Evolutionary conservation across 2,113 vertebrate genomes (phyloP).

Genomic region (Spea multiplicata): DNA sequence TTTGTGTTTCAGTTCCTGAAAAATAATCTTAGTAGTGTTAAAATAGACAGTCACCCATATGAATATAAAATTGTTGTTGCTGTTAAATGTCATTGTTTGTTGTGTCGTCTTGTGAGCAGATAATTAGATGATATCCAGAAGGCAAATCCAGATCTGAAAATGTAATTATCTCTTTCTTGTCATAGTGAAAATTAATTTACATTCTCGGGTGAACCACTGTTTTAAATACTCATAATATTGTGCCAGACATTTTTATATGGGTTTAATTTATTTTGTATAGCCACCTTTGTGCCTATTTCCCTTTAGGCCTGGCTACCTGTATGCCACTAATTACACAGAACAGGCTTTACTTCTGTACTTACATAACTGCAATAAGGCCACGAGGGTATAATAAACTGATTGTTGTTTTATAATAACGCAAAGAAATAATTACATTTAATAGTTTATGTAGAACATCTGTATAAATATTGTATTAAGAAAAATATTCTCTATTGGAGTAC

Average conservation of each 20-base stretch:
- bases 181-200: not conserved
- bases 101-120: not conserved
- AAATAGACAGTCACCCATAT: not conserved
- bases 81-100: not conserved
- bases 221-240: slow-evolving; percentile 4
- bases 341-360: slow-evolving; percentile 14
- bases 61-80: not conserved
- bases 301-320: slow-evolving; percentile 2
- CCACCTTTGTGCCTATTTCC: not conserved
- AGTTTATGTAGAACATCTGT: not conserved
- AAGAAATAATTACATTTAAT: slow-evolving; percentile 33
- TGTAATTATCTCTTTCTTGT: not conserved
- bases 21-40: not conserved
- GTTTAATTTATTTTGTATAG: not conserved
- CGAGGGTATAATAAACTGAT: slow-evolving; percentile 17
- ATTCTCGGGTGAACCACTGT: not conserved
- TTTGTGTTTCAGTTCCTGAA: not conserved
- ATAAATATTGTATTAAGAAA: not conserved
- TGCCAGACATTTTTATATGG: not conserved
- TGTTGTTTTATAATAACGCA: slow-evolving; percentile 9
- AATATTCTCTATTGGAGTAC: not conserved
- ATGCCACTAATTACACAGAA: not conserved
- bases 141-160: not conserved
- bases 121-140: not conserved
- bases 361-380: slow-evolving; percentile 12